Conservation (phyloP, 2,113 vertebrate species). For the Ornithorhynchus anatinus region DNA sequence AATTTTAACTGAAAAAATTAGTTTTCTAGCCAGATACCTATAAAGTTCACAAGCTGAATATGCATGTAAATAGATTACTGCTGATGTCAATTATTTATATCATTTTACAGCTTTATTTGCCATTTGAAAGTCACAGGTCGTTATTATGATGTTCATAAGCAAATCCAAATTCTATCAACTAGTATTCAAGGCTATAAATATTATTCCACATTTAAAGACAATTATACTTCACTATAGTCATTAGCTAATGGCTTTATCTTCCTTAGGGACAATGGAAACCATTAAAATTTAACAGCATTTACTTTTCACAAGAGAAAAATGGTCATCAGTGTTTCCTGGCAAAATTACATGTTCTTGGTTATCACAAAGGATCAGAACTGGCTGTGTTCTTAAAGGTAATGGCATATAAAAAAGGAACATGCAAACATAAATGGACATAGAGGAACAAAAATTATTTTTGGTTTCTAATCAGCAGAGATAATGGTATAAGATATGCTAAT, state of each 20-base stretch:
- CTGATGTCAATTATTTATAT: conserved; percentile 8
- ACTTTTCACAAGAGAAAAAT: conserved; percentile 78
- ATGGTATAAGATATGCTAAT: background rate
- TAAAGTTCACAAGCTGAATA: conserved; percentile 17
- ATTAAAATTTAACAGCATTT: conserved; percentile 90
- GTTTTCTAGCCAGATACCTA: conserved; percentile 8
- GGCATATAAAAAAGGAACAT: background rate
- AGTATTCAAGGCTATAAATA: conserved; percentile 53
- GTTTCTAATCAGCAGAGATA: background rate
- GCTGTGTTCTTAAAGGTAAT: background rate
- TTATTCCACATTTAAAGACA: conserved; percentile 70
- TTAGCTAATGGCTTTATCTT: conserved; percentile 85
- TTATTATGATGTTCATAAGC: conserved; percentile 25
- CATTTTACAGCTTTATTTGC: conserved; percentile 23
- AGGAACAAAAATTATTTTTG: background rate
- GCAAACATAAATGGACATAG: background rate
- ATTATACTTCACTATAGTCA: conserved; percentile 75
- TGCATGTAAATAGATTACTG: conserved; percentile 31
- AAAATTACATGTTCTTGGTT: conserved; percentile 64
- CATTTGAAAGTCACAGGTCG: conserved; percentile 31
- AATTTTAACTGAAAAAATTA: conserved; percentile 34
- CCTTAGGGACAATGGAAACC: conserved; percentile 77
- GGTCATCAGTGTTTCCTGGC: conserved; percentile 73
- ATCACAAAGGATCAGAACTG: conserved; percentile 73
- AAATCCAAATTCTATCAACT: conserved; percentile 34